Percentiles rank a stretch among this genome's conserved stretches.
phyloP scores from a whole-genome alignment of 2,113 vertebrate genomes.

The Chauna torquata region DNA sequence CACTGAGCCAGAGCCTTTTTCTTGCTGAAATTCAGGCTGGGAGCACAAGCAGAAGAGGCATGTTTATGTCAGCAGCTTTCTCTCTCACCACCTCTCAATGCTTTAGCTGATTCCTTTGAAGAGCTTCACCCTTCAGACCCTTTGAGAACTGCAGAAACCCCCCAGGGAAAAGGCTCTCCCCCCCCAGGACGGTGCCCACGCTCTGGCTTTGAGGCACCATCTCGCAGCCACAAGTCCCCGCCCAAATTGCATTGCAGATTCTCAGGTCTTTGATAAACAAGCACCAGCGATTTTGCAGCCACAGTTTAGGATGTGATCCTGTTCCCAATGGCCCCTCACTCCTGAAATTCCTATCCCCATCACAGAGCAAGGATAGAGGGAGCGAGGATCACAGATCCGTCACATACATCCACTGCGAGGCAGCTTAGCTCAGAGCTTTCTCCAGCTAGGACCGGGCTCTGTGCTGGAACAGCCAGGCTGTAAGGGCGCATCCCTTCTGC shows the following conservation, averaged over 20 bases:
- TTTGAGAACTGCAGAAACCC: neutral
- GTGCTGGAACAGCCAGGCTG: rapidly evolving
- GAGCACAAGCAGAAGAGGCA: neutral
- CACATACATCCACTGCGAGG: rapidly evolving
- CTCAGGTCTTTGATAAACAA: neutral
- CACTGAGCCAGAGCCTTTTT: neutral
- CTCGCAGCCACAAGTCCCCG: neutral
- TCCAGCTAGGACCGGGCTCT: rapidly evolving
- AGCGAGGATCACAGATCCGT: neutral
- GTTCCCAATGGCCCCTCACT: neutral
- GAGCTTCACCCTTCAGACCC: neutral
- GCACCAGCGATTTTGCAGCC: neutral
- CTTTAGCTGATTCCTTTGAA: neutral
- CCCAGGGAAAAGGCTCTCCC: neutral
- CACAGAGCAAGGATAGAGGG: neutral
- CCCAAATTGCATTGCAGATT: neutral
- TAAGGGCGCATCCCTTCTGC: neutral
- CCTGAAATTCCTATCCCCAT: neutral
- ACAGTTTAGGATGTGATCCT: neutral
- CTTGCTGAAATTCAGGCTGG: neutral
- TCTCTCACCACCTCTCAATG: neutral
- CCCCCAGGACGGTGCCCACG: neutral
- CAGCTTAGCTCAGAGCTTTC: neutral
- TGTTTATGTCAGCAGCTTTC: conserved; percentile 1
- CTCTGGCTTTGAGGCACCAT: neutral